A percentile compares a stretch with the other conserved stretches of the same genome.
Evolutionary conservation across 2,113 vertebrate species (phyloP).

Genomic region (Dicrurus megarhynchus): DNA sequence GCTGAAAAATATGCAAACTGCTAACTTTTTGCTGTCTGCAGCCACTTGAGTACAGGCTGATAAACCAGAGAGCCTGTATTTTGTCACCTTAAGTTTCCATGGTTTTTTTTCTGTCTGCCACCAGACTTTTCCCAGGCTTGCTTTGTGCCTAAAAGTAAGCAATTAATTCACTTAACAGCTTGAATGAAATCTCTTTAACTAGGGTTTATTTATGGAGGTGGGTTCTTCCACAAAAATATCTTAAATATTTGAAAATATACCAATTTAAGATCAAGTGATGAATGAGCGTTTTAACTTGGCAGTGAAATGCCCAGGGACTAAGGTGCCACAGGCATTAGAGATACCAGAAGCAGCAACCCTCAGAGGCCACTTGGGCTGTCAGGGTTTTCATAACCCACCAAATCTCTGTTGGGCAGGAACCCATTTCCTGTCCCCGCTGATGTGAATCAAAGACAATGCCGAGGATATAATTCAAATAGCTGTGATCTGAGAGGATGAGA

Average conservation of each 20-base stretch:
- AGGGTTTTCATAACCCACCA: not conserved
- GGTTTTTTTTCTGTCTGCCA: not conserved
- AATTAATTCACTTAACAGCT: not conserved
- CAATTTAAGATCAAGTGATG: not conserved
- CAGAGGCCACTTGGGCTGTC: not conserved
- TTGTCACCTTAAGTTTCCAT: not conserved
- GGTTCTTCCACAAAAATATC: not conserved
- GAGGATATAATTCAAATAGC: not conserved
- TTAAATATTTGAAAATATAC: not conserved
- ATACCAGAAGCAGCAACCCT: not conserved
- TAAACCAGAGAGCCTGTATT: not conserved
- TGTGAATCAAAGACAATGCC: not conserved
- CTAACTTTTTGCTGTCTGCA: not conserved
- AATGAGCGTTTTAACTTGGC: not conserved
- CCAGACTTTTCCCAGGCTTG: not conserved
- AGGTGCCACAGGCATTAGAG: not conserved
- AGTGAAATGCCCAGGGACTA: not conserved
- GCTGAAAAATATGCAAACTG: not conserved
- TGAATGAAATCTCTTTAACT: not conserved
- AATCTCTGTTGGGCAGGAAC: not conserved
- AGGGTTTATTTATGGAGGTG: not conserved
- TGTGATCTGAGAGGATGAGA: not conserved
- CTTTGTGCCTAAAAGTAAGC: not conserved
- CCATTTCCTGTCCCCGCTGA: accelerated
- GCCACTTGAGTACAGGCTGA: not conserved